Evolutionary conservation across 2,113 vertebrate species (phyloP).

Genomic region (Vidua macroura): DNA sequence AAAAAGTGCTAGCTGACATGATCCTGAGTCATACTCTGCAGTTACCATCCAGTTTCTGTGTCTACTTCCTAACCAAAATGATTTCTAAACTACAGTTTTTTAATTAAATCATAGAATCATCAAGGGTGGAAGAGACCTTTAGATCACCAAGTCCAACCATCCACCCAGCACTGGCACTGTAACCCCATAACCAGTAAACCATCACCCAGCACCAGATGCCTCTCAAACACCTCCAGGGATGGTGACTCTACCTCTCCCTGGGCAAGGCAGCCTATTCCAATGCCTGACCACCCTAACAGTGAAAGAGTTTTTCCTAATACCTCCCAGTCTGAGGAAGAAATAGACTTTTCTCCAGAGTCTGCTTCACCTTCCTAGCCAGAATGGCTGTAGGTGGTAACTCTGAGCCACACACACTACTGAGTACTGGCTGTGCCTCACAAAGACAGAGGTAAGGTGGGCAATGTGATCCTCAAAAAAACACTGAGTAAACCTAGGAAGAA

Average conservation of each 20-base stretch:
- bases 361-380: neutral
- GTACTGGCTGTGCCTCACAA: neutral
- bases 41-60: neutral
- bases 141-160: neutral
- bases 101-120: neutral
- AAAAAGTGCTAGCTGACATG: accelerated
- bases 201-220: neutral
- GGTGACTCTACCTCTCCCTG: neutral
- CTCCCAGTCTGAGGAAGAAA: neutral
- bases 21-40: neutral
- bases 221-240: neutral
- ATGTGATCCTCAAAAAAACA: neutral
- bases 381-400: neutral
- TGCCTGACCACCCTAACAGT: neutral
- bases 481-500: neutral
- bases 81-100: neutral
- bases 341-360: neutral
- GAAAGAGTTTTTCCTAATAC: no score
- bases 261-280: neutral
- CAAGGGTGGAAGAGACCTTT: neutral
- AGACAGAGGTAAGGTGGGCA: neutral
- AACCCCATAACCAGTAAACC: neutral
- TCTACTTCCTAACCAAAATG: neutral
- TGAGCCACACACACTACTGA: accelerated
- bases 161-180: neutral